These are phyloP conservation scores for Ceyx cyanopectus DNA, from an alignment of 2,113 vertebrate species.

Conservation along the genomic window DNA sequence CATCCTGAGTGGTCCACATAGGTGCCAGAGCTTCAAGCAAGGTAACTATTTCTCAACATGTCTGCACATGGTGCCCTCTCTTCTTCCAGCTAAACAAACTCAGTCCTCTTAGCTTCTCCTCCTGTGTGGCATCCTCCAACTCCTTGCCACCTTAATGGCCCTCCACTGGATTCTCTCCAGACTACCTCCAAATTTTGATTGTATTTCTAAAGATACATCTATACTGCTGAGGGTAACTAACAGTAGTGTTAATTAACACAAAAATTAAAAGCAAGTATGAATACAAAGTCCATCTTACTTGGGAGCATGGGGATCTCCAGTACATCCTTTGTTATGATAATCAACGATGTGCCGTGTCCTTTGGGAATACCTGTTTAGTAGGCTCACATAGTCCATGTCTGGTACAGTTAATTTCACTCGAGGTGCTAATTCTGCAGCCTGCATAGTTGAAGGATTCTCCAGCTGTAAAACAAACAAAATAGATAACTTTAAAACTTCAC, in stretches of 20 bases:
- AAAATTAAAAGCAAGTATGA: not conserved
- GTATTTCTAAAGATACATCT: not conserved
- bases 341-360: accelerated
- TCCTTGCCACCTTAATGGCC: too few relatives aligned
- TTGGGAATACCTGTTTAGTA: not conserved
- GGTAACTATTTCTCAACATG: not conserved
- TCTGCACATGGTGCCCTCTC: not conserved
- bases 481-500: not conserved
- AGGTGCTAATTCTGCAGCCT: not conserved
- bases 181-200: not conserved
- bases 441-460: not conserved
- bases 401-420: accelerated
- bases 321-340: accelerated
- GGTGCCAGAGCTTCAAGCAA: not conserved
- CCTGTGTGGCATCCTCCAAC: not conserved
- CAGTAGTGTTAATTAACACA: not conserved
- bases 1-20: not conserved
- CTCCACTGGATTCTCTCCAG: not conserved
- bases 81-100: not conserved
- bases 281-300: slow-evolving; percentile 50
- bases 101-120: not conserved
- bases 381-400: slow-evolving; percentile 30
- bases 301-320: not conserved
- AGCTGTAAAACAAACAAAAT: not conserved
- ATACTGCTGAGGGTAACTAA: not conserved